phyloP scores from a whole-genome alignment of 2,113 vertebrate genomes.

The Ailuropoda melanoleuca region DNA sequence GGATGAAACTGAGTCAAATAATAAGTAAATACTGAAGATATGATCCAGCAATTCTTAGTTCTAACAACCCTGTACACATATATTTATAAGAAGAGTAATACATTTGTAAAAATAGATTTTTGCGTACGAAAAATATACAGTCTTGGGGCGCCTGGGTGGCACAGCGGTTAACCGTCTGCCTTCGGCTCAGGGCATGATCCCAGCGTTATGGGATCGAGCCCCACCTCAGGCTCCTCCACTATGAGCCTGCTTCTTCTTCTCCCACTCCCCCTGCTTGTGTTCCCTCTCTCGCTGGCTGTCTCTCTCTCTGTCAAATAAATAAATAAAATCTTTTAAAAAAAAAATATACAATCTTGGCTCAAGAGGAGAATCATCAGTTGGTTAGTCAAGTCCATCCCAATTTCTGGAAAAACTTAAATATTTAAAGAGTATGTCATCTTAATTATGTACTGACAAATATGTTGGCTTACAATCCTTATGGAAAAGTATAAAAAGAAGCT shows the following conservation, averaged over 20 bases:
- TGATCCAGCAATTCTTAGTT: conserved; percentile 22
- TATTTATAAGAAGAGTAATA: conserved; percentile 38
- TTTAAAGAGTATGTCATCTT: conserved; percentile 27
- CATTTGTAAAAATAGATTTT: conserved; percentile 2
- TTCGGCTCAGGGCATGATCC: too few species aligned
- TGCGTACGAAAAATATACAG: neutral
- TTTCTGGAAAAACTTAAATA: conserved; percentile 53
- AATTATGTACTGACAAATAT: conserved; percentile 26
- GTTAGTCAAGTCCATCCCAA: neutral
- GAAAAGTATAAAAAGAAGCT: conserved; percentile 48
- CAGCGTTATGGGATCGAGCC: too few species aligned
- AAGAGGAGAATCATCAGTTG: neutral
- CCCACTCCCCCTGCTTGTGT: too few species aligned
- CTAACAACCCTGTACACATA: neutral
- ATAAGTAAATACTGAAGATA: conserved; percentile 21
- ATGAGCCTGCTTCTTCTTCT: too few species aligned
- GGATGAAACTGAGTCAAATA: conserved; percentile 44
- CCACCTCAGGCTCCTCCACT: too few species aligned
- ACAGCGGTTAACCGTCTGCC: too few species aligned
- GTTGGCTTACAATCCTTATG: conserved; percentile 32
- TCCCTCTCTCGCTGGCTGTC: too few species aligned
- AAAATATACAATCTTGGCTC: neutral
- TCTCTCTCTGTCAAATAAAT: too few species aligned
- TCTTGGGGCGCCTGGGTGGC: too few species aligned
- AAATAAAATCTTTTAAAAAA: too few species aligned